These are phyloP conservation scores for Castor canadensis DNA, from an alignment of 2,113 vertebrate species.

Conservation along the genomic window DNA sequence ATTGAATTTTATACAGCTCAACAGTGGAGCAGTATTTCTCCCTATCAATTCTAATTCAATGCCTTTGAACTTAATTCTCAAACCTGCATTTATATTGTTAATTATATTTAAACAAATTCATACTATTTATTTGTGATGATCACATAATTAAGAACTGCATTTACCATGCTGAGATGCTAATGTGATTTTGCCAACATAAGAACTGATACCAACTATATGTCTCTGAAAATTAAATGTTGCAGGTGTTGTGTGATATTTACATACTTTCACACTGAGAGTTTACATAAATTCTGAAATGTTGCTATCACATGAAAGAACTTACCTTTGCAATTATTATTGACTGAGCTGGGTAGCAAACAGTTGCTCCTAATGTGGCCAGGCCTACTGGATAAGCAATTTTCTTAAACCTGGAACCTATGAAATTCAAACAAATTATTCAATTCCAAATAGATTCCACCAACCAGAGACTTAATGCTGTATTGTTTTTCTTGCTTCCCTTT, in stretches of 20 bases:
- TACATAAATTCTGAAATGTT: slow-evolving; percentile 47
- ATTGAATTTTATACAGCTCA: slow-evolving; percentile 28
- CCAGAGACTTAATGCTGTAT: slow-evolving; percentile 22
- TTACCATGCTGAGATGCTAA: slow-evolving; percentile 27
- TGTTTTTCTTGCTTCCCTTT: slow-evolving; percentile 12
- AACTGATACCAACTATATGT: slow-evolving; percentile 7
- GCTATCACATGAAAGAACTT: slow-evolving; percentile 60
- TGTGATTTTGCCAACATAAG: slow-evolving; percentile 18
- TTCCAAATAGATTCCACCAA: slow-evolving; percentile 34
- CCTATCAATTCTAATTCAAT: slow-evolving; percentile 40
- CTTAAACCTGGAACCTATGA: slow-evolving; percentile 89
- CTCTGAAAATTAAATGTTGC: slow-evolving; percentile 4
- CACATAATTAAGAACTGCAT: slow-evolving; percentile 13
- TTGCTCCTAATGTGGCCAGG: slow-evolving; percentile 87
- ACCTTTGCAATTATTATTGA: slow-evolving; percentile 91
- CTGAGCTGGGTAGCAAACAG: slow-evolving; percentile 92
- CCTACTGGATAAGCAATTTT: slow-evolving; percentile 88
- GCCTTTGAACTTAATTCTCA: slow-evolving; percentile 31
- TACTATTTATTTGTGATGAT: slow-evolving; percentile 32
- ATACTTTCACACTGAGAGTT: slow-evolving; percentile 4
- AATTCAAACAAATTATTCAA: slow-evolving; percentile 70
- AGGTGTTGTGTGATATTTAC: slow-evolving; percentile 26
- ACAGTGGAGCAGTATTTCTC: neutral
- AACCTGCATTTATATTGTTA: slow-evolving; percentile 16
- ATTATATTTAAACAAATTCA: slow-evolving; percentile 47